A percentile compares a stretch with the other conserved stretches of the same genome.
phyloP scores from a whole-genome alignment of 2,113 vertebrate genomes.

The Onychostruthus taczanowskii region DNA sequence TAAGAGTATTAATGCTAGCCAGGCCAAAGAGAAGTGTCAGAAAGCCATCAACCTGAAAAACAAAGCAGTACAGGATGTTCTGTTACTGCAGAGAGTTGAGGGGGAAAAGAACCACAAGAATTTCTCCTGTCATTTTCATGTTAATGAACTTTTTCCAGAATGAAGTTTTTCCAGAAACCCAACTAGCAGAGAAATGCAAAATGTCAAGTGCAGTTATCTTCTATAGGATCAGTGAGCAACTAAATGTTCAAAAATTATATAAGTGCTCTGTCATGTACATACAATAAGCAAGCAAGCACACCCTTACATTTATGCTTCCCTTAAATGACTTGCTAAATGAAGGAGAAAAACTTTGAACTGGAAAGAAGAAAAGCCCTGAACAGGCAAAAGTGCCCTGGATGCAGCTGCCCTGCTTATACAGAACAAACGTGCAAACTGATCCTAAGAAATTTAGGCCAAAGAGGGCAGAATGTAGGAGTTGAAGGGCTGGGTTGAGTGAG shows the following conservation, averaged over 20 bases:
- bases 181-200: neutral
- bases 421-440: neutral
- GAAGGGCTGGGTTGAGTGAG: neutral
- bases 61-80: neutral
- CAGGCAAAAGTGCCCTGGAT: neutral
- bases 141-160: neutral
- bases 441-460: neutral
- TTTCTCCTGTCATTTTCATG: neutral
- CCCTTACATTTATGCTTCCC: neutral
- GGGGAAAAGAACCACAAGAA: neutral
- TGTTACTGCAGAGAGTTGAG: neutral
- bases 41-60: conserved; percentile 85
- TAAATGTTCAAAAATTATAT: neutral
- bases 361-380: neutral
- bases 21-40: conserved; percentile 87
- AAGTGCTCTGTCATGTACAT: neutral
- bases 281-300: neutral
- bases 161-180: neutral
- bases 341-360: conserved; percentile 5
- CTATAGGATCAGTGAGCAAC: conserved; percentile 32
- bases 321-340: neutral
- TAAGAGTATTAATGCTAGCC: conserved; percentile 88
- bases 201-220: conserved; percentile 27
- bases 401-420: neutral
- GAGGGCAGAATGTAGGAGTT: neutral